phyloP scores from a whole-genome alignment of 2,888 invertebrate species.

The Apamea anceps region DNA sequence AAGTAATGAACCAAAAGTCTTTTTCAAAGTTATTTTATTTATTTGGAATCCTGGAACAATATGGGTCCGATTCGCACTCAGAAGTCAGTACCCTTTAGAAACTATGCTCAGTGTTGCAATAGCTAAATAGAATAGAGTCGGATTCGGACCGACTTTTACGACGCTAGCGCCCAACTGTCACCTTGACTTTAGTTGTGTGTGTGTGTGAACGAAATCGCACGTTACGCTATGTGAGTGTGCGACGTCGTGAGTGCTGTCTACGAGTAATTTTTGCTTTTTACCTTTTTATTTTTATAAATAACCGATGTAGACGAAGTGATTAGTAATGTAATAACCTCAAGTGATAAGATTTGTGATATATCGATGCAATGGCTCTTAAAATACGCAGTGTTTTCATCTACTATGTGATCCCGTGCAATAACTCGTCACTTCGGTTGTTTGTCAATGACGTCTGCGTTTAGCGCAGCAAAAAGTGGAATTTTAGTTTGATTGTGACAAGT shows the following conservation, averaged over 20 bases:
- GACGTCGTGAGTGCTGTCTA: constrained; percentile 89
- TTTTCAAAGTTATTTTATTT: neutral
- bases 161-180: constrained; percentile 81
- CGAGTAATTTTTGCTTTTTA: constrained; percentile 89
- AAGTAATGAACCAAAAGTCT: neutral
- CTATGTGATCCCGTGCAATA: constrained; percentile 88
- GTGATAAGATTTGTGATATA: constrained; percentile 89
- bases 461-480: constrained; percentile 90
- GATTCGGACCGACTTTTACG: constrained; percentile 68
- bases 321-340: constrained; percentile 85
- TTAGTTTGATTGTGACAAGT: constrained; percentile 89
- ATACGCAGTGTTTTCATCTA: constrained; percentile 87
- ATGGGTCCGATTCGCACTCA: constrained; percentile 32
- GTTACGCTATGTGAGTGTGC: constrained; percentile 88
- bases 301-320: constrained; percentile 84
- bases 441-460: constrained; percentile 91
- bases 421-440: constrained; percentile 90
- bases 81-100: neutral
- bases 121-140: constrained; percentile 43
- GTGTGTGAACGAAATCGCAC: constrained; percentile 86
- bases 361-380: constrained; percentile 84
- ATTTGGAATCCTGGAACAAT: neutral
- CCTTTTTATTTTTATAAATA: constrained; percentile 89
- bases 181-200: constrained; percentile 72
- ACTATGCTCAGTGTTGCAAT: constrained; percentile 63